Evolutionary conservation across 2,888 invertebrate genomes (phyloP).

Genomic region (Aporophyla lueneburgensis): DNA sequence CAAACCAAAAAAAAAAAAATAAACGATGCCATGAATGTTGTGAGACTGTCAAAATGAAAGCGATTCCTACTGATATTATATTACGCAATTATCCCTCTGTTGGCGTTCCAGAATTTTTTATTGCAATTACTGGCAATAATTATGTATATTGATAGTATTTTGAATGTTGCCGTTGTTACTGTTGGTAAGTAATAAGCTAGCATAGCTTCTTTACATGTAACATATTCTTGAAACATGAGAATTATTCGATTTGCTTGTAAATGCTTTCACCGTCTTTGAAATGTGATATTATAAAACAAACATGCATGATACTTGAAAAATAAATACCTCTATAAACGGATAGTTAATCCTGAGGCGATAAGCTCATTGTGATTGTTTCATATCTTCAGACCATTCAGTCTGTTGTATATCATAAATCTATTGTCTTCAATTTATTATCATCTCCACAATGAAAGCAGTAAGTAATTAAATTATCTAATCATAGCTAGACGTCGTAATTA

Average conservation of each 20-base stretch:
- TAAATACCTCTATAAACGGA: conserved; percentile 31
- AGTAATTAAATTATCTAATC: conserved; percentile 65
- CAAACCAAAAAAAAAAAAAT: too few relatives aligned
- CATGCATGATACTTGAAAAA: conserved; percentile 14
- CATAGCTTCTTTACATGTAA: not conserved
- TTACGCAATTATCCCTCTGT: too few relatives aligned
- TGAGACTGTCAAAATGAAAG: too few relatives aligned
- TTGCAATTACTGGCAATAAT: not conserved
- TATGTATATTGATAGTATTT: not conserved
- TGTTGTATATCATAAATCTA: conserved; percentile 56
- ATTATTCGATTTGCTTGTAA: conserved; percentile 1
- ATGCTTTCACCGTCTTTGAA: not conserved
- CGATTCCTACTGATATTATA: too few relatives aligned
- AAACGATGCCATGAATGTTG: too few relatives aligned
- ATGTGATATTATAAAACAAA: conserved; percentile 11
- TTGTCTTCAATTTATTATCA: conserved; percentile 59
- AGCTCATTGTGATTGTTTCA: conserved; percentile 47
- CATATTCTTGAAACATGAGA: not conserved
- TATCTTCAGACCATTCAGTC: conserved; percentile 36
- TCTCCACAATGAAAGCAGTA: conserved; percentile 51
- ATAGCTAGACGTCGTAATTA: conserved; percentile 54
- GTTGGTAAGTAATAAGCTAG: not conserved
- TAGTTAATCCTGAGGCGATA: conserved; percentile 20
- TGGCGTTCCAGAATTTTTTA: not conserved
- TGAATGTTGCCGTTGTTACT: not conserved